These are phyloP conservation scores for Sitophilus oryzae DNA, from an alignment of 1,140 invertebrate genomes.

Conservation along the genomic window DNA sequence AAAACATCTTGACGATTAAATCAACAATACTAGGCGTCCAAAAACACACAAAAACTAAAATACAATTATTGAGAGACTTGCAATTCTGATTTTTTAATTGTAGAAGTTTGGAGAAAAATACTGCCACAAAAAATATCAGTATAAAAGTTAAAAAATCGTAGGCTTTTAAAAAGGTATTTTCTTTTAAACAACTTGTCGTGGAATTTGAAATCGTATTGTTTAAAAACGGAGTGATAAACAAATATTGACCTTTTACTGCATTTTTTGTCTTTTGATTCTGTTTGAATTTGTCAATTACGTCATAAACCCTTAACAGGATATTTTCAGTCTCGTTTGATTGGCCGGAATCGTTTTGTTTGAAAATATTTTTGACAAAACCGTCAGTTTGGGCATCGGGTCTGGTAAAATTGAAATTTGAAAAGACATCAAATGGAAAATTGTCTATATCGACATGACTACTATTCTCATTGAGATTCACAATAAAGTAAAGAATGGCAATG, in stretches of 20 bases:
- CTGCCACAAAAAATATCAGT: slow-evolving; percentile 2
- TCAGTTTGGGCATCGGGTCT: background rate
- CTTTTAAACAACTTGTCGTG: background rate
- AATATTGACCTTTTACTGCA: slow-evolving; percentile 6
- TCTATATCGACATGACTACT: background rate
- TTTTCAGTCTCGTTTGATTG: background rate
- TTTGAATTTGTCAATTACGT: slow-evolving; percentile 9
- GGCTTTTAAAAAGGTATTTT: slow-evolving; percentile 4
- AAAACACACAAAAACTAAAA: slow-evolving; percentile 8
- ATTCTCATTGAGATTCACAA: slow-evolving; percentile 1
- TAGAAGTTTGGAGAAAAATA: slow-evolving; percentile 11
- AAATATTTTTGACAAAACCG: background rate
- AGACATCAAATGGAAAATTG: background rate
- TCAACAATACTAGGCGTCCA: slow-evolving; percentile 14
- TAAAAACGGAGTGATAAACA: background rate
- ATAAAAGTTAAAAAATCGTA: slow-evolving; percentile 7
- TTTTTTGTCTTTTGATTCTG: slow-evolving; percentile 5
- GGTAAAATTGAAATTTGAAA: slow-evolving; percentile 6
- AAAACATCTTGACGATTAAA: background rate
- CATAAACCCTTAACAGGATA: slow-evolving; percentile 11
- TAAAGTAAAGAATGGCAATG: slow-evolving; percentile 5
- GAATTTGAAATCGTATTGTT: background rate
- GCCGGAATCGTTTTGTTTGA: background rate
- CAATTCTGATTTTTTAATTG: slow-evolving; percentile 3
- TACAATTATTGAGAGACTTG: slow-evolving; percentile 7